Evolutionary conservation across 1,140 invertebrate species (phyloP).

Genomic region (Pemphigus obesinymphae): DNA sequence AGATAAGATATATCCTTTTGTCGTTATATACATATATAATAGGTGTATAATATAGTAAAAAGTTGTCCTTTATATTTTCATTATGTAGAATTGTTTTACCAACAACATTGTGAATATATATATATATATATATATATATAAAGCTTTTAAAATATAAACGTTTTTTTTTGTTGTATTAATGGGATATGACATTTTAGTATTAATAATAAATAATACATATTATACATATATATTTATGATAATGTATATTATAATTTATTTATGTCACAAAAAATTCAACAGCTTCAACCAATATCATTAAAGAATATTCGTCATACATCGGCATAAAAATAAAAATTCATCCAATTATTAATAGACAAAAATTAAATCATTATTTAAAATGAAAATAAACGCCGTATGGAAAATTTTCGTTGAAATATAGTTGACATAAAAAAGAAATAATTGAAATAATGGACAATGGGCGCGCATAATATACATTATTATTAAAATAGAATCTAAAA

Average conservation of each 20-base stretch:
- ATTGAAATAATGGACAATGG: neutral
- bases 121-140: too few relatives aligned
- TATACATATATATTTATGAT: slow-evolving; percentile 13
- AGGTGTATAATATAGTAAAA: neutral
- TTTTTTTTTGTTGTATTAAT: neutral
- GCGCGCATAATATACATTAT: neutral
- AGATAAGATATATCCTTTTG: neutral
- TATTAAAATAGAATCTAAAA: neutral
- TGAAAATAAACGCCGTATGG: neutral
- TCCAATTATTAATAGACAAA: neutral
- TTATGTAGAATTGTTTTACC: slow-evolving; percentile 10
- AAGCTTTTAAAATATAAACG: slow-evolving; percentile 22
- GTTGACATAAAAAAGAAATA: neutral
- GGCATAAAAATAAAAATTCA: neutral
- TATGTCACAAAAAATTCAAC: slow-evolving; percentile 11
- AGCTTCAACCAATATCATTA: slow-evolving; percentile 4
- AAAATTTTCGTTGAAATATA: neutral
- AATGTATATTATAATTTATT: slow-evolving; percentile 20
- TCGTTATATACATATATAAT: neutral
- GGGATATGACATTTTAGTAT: slow-evolving; percentile 4
- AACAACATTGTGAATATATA: neutral
- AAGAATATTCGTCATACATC: slow-evolving; percentile 19
- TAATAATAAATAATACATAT: slow-evolving; percentile 14
- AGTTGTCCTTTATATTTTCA: slow-evolving; percentile 8
- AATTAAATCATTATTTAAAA: slow-evolving; percentile 1